Base-by-base conservation (phyloP, 2,797 vertebrate genomes). In the Lerista edwardsae region DNA sequence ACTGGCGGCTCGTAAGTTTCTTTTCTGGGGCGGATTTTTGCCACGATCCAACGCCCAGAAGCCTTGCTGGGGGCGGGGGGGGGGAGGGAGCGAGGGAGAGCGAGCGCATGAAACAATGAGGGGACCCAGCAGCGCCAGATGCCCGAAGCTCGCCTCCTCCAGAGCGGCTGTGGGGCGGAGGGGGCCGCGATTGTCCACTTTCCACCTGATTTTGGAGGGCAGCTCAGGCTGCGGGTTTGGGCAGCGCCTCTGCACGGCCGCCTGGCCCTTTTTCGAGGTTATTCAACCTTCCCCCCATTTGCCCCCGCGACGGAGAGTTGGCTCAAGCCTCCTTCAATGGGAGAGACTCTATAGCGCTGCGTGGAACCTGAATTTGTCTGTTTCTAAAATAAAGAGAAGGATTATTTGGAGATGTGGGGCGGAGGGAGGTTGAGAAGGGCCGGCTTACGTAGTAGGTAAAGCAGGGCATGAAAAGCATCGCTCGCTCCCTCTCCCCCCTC, bases 341-440 rank as follows among this genome's bases (percentile, higher is more conserved):
- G 96, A 12, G 11, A 95, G 95, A 96, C 94, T 97, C 98, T 97
- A 98, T 97, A 98, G 98, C 98, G 92, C 98, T 95, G 98, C 98
- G 97, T 98, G 98, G 96, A 97, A 98, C 97, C 97, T 95, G 97
- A 95, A 98, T 98, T 98, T 98, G 97, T 98, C 96, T 96, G 96
- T 96, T 96, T 96, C 96, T 96, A 95, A 97, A 97, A 97, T 97
- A 97, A 97, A 97, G 95, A 95, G 96, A 94, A 94, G 97, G 97
- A 98, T 98, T 98, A 98, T 96, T 97, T 93, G 95, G 95, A 93
- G 94, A 95, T 96, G 93, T 91, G 87, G 90, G 90, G 92, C n/a
- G 95, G 82, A 84, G 91, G 90, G 91, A 94, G 96, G 94, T 96
- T 96, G 96, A 96, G 96, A 95, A 95, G 96, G 94, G 96, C 96